A percentile compares a stretch with the other conserved stretches of the same genome.
Conservation (phyloP, 1,140 invertebrate species). For the Alviniconcha marisindica region DNA sequence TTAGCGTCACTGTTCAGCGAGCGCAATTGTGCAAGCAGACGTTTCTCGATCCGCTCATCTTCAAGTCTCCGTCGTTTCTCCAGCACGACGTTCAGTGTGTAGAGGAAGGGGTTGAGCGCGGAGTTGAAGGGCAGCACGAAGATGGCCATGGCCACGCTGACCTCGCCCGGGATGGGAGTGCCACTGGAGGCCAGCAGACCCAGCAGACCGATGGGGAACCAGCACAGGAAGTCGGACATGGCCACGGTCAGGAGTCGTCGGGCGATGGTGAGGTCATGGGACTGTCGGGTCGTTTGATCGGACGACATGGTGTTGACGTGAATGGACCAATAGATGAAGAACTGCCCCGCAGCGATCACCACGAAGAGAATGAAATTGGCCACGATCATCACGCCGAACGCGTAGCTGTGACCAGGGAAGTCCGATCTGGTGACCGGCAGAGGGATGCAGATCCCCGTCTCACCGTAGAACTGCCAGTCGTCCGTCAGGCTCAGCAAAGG, state of each 20-base stretch:
- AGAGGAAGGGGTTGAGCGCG: background rate
- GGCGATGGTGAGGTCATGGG: background rate
- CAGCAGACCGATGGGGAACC: background rate
- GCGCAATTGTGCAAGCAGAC: too few relatives aligned
- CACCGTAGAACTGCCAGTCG: background rate
- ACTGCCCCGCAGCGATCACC: background rate
- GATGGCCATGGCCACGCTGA: background rate
- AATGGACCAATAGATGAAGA: background rate
- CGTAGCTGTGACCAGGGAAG: background rate
- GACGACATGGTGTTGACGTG: background rate
- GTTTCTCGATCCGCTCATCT: too few relatives aligned
- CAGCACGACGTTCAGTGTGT: background rate
- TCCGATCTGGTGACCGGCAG: background rate
- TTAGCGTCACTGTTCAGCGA: too few relatives aligned
- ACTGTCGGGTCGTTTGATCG: background rate
- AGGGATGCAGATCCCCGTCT: background rate
- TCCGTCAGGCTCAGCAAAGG: background rate
- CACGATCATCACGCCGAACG: background rate
- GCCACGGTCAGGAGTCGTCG: background rate
- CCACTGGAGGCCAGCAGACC: background rate
- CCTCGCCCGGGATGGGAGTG: background rate
- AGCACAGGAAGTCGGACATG: background rate
- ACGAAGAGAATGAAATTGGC: background rate
- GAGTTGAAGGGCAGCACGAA: background rate
- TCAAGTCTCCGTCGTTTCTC: background rate